These are phyloP conservation scores for Trachelipus rathkii DNA, from an alignment of 1,140 invertebrate species.

Conservation along the genomic window DNA sequence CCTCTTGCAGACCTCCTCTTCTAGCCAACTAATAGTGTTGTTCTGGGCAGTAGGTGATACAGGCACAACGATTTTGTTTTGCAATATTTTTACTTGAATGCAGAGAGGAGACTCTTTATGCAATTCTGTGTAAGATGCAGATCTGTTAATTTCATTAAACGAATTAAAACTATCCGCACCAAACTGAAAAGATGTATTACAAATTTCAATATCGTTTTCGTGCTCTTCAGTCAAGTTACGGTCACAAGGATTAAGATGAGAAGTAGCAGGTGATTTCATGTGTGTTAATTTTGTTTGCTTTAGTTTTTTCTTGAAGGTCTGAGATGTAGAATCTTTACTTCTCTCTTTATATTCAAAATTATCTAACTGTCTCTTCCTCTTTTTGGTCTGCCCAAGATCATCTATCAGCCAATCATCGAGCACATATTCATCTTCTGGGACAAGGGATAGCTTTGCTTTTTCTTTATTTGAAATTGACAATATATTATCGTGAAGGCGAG, in stretches of 20 bases:
- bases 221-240: too few species aligned
- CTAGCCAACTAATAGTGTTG: slow-evolving; percentile 45
- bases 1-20: slow-evolving; percentile 44
- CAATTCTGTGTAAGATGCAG: too few species aligned
- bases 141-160: slow-evolving; percentile 2
- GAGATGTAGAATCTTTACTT: slow-evolving; percentile 23
- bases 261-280: neutral
- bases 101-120: slow-evolving; percentile 38
- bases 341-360: slow-evolving; percentile 36
- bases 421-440: slow-evolving; percentile 29
- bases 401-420: slow-evolving; percentile 50
- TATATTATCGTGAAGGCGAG: slow-evolving; percentile 14
- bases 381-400: slow-evolving; percentile 44
- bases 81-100: slow-evolving; percentile 47
- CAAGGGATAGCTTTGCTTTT: slow-evolving; percentile 30
- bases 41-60: slow-evolving; percentile 32
- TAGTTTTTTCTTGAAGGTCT: neutral
- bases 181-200: neutral
- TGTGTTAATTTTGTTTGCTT: neutral
- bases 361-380: slow-evolving; percentile 32
- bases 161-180: neutral
- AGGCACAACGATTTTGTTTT: slow-evolving; percentile 35
- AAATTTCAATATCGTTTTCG: slow-evolving; percentile 6
- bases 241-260: neutral
- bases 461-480: slow-evolving; percentile 14